phyloP scores from a whole-genome alignment of 2,113 vertebrate species.

The Synchiropus splendidus region DNA sequence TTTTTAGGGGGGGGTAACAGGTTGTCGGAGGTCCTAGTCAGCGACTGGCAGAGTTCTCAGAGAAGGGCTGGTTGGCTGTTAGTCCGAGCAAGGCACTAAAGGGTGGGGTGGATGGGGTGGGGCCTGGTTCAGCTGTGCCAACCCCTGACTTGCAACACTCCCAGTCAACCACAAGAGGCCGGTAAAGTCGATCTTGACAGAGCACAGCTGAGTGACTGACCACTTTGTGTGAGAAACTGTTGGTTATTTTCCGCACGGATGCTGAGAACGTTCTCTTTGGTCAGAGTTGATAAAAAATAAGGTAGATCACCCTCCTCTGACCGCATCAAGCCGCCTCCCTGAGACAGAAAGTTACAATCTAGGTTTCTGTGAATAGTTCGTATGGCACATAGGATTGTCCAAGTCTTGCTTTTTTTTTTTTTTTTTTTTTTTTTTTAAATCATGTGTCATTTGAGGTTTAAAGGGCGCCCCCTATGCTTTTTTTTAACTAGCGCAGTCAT shows the following conservation, averaged over 20 bases:
- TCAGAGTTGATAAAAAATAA: constrained; percentile 43
- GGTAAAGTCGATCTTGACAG: constrained; percentile 1
- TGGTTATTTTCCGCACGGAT: constrained; percentile 27
- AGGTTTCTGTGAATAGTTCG: constrained; percentile 47
- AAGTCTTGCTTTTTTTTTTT: constrained; percentile 38
- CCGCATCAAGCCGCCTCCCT: constrained; percentile 59
- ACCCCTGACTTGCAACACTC: constrained; percentile 30
- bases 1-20: background rate
- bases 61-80: constrained; percentile 22
- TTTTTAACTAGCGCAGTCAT: constrained; percentile 27
- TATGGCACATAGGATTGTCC: constrained; percentile 74
- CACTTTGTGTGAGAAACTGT: constrained; percentile 2
- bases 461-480: no score
- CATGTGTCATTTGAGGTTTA: constrained; percentile 5
- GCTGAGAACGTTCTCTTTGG: constrained; percentile 40
- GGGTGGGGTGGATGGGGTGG: constrained; percentile 27
- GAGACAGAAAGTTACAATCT: constrained; percentile 63
- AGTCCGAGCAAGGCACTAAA: constrained; percentile 65
- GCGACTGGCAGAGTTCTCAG: constrained; percentile 23
- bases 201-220: constrained; percentile 1
- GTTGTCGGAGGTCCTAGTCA: constrained; percentile 25
- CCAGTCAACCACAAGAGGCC: constrained; percentile 43
- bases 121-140: no score
- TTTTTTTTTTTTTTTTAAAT: constrained; percentile 33
- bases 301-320: constrained; percentile 41